Percentiles rank a stretch among this genome's conserved stretches.
Evolutionary conservation across 2,797 vertebrate species (phyloP).

Genomic region (Tiaroga cobitis): DNA sequence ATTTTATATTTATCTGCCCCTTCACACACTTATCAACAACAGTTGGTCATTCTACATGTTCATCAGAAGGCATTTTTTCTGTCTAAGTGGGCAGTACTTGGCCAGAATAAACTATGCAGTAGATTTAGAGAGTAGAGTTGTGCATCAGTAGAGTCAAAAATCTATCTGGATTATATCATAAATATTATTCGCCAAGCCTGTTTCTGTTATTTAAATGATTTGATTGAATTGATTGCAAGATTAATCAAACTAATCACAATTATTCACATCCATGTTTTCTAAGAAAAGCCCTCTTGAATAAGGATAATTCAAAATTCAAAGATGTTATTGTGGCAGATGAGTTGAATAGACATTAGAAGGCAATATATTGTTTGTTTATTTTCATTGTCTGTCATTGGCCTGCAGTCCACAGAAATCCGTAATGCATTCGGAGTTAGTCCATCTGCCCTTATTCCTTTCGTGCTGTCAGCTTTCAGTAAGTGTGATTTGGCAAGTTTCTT

Average conservation of each 20-base stretch:
- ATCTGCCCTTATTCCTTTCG: background rate
- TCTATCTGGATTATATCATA: background rate
- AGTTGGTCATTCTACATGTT: conserved; percentile 2
- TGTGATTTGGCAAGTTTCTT: conserved; percentile 9
- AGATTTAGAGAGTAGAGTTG: background rate
- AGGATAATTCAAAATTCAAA: background rate
- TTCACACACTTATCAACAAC: background rate
- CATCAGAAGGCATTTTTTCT: background rate
- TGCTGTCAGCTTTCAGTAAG: background rate
- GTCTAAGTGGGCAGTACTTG: conserved; percentile 19
- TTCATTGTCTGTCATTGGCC: background rate
- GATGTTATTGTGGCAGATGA: background rate
- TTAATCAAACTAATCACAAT: background rate
- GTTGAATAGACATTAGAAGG: background rate
- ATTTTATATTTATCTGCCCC: conserved; percentile 4
- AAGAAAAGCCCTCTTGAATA: background rate
- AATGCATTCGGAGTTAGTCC: background rate
- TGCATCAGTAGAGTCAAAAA: background rate
- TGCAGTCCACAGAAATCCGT: background rate
- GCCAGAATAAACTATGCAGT: background rate
- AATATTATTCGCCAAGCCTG: background rate
- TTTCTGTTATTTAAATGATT: background rate
- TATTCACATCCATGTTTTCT: background rate
- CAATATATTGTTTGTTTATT: background rate
- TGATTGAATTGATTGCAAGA: background rate